Percentiles rank a stretch among this genome's conserved stretches.
phyloP scores from a whole-genome alignment of 2,113 vertebrate genomes.

The Polypterus bichir region DNA sequence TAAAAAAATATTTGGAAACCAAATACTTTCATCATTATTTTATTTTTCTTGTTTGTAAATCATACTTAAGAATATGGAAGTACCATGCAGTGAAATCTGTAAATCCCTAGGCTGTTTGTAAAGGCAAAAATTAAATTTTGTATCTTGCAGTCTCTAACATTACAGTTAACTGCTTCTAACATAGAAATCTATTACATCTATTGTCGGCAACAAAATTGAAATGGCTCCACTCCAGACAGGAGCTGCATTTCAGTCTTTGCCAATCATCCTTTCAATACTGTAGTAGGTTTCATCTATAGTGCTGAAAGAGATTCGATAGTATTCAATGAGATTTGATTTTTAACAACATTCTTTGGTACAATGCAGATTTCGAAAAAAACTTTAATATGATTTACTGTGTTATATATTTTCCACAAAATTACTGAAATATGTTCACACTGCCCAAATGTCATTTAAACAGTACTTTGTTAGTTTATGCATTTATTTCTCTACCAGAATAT shows the following conservation, averaged over 20 bases:
- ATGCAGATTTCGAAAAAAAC: conserved; percentile 15
- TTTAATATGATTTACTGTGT: conserved; percentile 19
- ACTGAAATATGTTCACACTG: no score
- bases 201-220: conserved; percentile 19
- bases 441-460: no score
- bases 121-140: background rate
- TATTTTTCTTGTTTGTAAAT: no score
- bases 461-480: no score
- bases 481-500: no score
- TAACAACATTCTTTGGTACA: conserved; percentile 21
- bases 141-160: background rate
- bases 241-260: conserved; percentile 8
- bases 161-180: conserved; percentile 1
- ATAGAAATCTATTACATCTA: conserved; percentile 12
- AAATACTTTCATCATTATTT: no score
- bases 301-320: conserved; percentile 1
- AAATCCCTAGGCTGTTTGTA: background rate
- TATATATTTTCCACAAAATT: no score
- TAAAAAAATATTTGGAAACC: no score
- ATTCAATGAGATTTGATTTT: conserved; percentile 14
- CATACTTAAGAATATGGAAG: no score
- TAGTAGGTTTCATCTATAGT: conserved; percentile 13
- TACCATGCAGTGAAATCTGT: background rate
- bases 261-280: conserved; percentile 8
- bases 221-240: conserved; percentile 7